Evolutionary conservation across 2,888 invertebrate genomes (phyloP).

Genomic region (Scaptomyza cyrtandrae): DNA sequence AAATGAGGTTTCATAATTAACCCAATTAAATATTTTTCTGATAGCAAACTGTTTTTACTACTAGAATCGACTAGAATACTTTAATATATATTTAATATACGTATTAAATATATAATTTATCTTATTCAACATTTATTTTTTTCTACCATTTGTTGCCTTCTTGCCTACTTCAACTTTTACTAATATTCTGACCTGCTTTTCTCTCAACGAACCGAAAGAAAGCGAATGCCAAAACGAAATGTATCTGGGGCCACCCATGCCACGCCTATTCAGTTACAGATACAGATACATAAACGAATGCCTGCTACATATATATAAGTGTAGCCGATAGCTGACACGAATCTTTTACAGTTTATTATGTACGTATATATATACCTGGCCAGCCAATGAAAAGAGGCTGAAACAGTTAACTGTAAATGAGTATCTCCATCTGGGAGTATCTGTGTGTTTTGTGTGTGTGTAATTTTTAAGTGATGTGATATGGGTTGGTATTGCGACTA

Average conservation of each 20-base stretch:
- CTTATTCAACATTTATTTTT: background rate
- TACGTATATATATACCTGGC: background rate
- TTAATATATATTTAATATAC: background rate
- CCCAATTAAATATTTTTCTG: too few species aligned
- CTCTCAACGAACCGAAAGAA: background rate
- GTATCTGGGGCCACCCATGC: conserved; percentile 58
- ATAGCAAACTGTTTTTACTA: too few species aligned
- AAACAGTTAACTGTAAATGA: conserved; percentile 26
- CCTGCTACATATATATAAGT: background rate
- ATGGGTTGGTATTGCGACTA: conserved; percentile 6
- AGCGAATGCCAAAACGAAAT: conserved; percentile 10
- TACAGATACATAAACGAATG: conserved; percentile 48
- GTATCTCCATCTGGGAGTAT: conserved; percentile 22
- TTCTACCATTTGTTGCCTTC: background rate
- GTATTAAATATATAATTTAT: background rate
- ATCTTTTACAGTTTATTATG: conserved; percentile 23
- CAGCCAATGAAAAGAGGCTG: conserved; percentile 56
- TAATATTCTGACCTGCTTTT: conserved; percentile 19
- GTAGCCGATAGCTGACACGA: conserved; percentile 52
- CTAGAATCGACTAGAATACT: too few species aligned
- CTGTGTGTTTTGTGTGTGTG: conserved; percentile 28
- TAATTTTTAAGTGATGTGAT: conserved; percentile 18
- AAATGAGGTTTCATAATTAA: too few species aligned
- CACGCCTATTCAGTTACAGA: conserved; percentile 50
- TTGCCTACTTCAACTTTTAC: background rate